Conservation (phyloP, 2,797 vertebrate species). For the Hirundo rustica region DNA sequence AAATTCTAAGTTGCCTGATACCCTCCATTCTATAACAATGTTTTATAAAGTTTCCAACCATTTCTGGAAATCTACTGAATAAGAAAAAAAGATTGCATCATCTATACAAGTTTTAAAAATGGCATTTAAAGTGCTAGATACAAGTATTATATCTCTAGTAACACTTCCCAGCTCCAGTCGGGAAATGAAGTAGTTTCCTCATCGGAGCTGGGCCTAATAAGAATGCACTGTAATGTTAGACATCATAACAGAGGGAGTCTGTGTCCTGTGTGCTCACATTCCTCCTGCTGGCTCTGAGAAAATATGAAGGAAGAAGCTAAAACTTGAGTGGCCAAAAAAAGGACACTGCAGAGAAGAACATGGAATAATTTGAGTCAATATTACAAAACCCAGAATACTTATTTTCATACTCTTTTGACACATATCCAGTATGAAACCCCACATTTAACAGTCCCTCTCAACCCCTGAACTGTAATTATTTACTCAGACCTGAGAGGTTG, state of each 20-base stretch:
- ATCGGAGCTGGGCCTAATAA: not conserved
- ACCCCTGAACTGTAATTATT: not conserved
- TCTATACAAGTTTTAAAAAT: not conserved
- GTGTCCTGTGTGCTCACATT: not conserved
- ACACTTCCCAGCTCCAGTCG: not conserved
- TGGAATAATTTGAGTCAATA: not conserved
- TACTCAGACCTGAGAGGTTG: not conserved
- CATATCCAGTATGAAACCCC: not conserved
- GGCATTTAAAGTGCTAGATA: not conserved
- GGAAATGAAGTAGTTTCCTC: not conserved
- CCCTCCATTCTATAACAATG: not conserved
- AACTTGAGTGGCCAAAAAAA: not conserved
- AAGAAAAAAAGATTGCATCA: not conserved
- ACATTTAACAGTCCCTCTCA: not conserved
- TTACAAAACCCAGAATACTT: not conserved
- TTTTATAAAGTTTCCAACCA: not conserved
- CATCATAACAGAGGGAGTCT: not conserved
- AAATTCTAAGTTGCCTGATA: not conserved
- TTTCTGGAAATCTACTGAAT: not conserved
- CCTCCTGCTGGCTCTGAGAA: not conserved
- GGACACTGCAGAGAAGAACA: not conserved
- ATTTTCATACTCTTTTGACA: not conserved
- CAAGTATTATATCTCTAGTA: not conserved
- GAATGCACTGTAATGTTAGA: not conserved
- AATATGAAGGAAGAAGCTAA: not conserved